phyloP scores from a whole-genome alignment of 2,888 invertebrate genomes.

The Neelides folsomi region DNA sequence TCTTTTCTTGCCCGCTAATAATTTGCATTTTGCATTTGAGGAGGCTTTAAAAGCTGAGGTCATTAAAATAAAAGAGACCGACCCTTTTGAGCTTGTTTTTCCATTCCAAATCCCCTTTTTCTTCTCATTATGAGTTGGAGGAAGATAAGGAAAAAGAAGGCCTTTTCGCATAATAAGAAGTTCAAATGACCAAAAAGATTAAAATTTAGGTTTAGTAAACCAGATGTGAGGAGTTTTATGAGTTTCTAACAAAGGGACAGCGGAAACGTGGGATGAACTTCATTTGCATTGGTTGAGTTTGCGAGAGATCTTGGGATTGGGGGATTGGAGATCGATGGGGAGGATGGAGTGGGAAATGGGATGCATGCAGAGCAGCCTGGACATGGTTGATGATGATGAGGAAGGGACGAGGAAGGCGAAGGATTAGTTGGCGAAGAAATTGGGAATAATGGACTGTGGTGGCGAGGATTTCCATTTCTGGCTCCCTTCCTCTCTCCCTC shows the following conservation, averaged over 20 bases:
- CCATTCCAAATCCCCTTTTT: background rate
- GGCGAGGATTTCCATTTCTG: conserved; percentile 3
- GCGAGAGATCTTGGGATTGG: too few relatives aligned
- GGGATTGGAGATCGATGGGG: conserved; percentile 1
- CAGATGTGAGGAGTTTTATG: too few relatives aligned
- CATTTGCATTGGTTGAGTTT: too few relatives aligned
- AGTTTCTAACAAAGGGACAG: too few relatives aligned
- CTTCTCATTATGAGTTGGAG: background rate
- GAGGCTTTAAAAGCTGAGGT: conserved; percentile 16
- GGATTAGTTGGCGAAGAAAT: conserved; percentile 17
- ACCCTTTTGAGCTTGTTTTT: background rate
- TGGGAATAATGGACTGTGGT: conserved; percentile 13
- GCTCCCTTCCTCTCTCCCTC: conserved; percentile 1
- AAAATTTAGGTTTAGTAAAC: too few relatives aligned
- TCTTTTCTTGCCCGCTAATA: conserved; percentile 4
- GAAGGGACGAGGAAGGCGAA: background rate
- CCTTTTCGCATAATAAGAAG: too few relatives aligned
- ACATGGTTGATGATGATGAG: conserved; percentile 13
- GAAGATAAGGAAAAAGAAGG: background rate
- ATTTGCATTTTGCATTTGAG: conserved; percentile 9
- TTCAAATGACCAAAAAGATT: too few relatives aligned
- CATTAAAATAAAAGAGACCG: conserved; percentile 9
- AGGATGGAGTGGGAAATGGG: background rate
- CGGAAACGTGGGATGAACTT: too few relatives aligned
- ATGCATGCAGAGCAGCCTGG: conserved; percentile 5